Percentiles rank a stretch among this genome's conserved stretches.
These are phyloP conservation scores for Brachionus angularis DNA, from an alignment of 1,140 invertebrate genomes.

Conservation along the genomic window DNA sequence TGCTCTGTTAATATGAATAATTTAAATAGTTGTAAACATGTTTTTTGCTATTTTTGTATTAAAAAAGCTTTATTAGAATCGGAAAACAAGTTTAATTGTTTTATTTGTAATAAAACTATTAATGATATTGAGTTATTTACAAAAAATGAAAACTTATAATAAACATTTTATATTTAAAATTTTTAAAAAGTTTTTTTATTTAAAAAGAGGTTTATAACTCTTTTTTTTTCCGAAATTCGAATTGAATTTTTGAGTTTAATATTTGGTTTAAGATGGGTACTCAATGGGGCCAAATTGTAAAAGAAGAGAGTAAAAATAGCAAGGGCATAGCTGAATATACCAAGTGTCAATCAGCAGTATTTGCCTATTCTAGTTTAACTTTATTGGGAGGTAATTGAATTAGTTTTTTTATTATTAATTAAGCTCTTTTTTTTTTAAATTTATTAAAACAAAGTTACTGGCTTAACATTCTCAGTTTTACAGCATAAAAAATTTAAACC, in stretches of 20 bases:
- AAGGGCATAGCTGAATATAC: slow-evolving; percentile 37
- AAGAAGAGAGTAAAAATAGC: slow-evolving; percentile 23
- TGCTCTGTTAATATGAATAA: not conserved
- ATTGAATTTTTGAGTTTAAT: not conserved
- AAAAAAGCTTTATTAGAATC: not conserved
- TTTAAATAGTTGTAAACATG: slow-evolving; percentile 2
- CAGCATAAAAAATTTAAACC: slow-evolving; percentile 41
- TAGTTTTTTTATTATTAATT: not conserved
- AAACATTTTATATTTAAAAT: too few species aligned
- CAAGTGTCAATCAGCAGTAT: slow-evolving; percentile 37
- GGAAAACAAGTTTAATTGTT: slow-evolving; percentile 10
- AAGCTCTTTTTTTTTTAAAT: not conserved
- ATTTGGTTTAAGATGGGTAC: slow-evolving; percentile 27
- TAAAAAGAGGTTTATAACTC: slow-evolving; percentile 34
- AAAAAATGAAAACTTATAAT: not conserved
- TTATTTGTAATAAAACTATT: slow-evolving; percentile 18
- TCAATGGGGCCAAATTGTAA: slow-evolving; percentile 39
- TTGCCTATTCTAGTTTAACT: slow-evolving; percentile 40
- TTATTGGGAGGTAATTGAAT: not conserved
- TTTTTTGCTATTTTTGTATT: slow-evolving; percentile 26
- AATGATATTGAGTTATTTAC: not conserved
- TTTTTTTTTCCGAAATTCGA: too few species aligned
- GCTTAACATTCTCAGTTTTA: slow-evolving; percentile 13
- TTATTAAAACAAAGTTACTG: not conserved
- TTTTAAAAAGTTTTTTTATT: slow-evolving; percentile 1